Conservation (phyloP, 2,113 vertebrate species). For the Spermophilus dauricus region DNA sequence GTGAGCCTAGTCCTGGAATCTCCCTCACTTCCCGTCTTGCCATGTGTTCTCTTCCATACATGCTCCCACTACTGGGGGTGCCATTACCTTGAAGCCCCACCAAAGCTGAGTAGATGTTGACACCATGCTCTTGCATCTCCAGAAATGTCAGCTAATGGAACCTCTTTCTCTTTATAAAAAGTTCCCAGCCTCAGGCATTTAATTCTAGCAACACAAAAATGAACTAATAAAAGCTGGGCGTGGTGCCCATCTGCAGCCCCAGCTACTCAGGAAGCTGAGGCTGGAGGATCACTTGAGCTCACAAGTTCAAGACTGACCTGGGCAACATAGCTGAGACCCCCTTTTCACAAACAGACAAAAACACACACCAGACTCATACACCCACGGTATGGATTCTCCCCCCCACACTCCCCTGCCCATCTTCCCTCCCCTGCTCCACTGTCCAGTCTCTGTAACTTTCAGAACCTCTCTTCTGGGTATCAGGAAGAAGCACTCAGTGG, state of each 20-base stretch:
- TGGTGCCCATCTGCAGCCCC: too few species aligned
- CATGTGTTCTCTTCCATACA: not conserved
- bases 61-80: not conserved
- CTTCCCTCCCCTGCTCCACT: not conserved
- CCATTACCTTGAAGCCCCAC: too few species aligned
- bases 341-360: not conserved
- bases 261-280: not conserved
- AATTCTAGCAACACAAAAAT: not conserved
- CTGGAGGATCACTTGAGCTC: not conserved
- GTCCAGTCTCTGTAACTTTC: accelerated
- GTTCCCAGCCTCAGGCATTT: not conserved
- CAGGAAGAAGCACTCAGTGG: not conserved
- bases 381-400: not conserved
- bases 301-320: not conserved
- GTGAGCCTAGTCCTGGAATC: not conserved
- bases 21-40: not conserved
- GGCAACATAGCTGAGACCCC: not conserved
- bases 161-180: not conserved
- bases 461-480: not conserved
- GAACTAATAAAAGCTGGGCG: not conserved
- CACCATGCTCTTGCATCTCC: not conserved
- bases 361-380: not conserved
- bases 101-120: not conserved
- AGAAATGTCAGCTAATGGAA: not conserved
- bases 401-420: too few species aligned